Conservation (phyloP, 2,113 vertebrate genomes). For the Dipodomys stephensi region DNA sequence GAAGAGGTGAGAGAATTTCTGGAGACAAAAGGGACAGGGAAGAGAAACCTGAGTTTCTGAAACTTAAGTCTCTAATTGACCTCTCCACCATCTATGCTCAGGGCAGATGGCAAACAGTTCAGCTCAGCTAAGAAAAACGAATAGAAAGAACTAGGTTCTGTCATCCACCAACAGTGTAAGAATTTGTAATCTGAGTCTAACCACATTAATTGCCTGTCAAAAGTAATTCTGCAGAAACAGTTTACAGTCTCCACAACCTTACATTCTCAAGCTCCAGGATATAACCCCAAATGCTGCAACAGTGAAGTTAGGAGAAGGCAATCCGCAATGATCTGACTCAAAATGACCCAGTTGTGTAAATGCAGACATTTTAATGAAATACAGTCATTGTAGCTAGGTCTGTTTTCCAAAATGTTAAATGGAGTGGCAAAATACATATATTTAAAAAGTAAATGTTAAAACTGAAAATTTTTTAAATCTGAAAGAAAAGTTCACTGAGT, state of each 20-base stretch:
- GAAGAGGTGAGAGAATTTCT: neutral
- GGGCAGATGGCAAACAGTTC: neutral
- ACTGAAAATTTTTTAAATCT: neutral
- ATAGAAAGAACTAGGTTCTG: neutral
- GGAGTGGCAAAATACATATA: neutral
- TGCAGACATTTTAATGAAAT: neutral
- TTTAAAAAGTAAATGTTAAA: neutral
- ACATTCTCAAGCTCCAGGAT: neutral
- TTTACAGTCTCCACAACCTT: neutral
- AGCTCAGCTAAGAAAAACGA: neutral
- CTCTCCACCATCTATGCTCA: neutral
- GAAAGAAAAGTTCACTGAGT: neutral
- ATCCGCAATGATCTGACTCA: neutral
- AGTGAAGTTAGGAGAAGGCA: neutral
- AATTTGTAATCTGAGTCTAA: neutral
- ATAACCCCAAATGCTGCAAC: neutral
- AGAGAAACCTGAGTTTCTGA: neutral
- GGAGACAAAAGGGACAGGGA: neutral
- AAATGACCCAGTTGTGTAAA: neutral
- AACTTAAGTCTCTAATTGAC: neutral
- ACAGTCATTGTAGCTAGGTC: neutral
- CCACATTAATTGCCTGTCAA: neutral
- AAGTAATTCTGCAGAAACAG: neutral
- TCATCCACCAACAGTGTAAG: neutral
- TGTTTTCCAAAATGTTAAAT: neutral